These are phyloP conservation scores for Drosophila subquinaria DNA, from an alignment of 2,888 invertebrate genomes.

Conservation along the genomic window DNA sequence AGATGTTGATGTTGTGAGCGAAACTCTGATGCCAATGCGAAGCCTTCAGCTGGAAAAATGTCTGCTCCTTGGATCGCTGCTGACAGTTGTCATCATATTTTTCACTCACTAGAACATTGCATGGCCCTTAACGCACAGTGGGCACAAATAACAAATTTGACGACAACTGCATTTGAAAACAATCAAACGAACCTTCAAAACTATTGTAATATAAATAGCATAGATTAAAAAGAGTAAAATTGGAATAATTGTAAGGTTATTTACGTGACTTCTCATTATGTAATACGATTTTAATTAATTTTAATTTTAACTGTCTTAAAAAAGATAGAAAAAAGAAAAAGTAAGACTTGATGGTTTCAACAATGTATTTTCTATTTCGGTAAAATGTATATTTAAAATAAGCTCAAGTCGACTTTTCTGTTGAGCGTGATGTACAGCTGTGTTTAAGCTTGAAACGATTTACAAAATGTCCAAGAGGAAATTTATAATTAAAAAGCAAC, in stretches of 20 bases:
- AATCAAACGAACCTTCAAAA: not conserved
- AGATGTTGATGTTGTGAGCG: constrained; percentile 28
- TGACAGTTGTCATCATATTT: constrained; percentile 69
- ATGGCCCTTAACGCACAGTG: constrained; percentile 38
- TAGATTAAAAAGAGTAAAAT: not conserved
- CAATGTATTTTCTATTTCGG: not conserved
- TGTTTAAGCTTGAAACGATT: not conserved
- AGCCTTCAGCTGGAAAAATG: constrained; percentile 68
- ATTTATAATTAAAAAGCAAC: not conserved
- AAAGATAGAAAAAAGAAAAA: not conserved
- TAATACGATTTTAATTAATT: constrained; percentile 3
- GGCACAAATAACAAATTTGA: not conserved
- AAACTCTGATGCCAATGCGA: constrained; percentile 39
- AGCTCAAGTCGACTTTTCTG: not conserved
- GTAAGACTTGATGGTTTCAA: not conserved
- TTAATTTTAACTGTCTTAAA: not conserved
- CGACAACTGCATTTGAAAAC: not conserved
- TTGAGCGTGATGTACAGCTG: not conserved
- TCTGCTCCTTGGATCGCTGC: constrained; percentile 54
- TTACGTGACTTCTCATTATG: not conserved
- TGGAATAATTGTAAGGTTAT: not conserved
- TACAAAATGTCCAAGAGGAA: not conserved
- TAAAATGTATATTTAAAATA: not conserved
- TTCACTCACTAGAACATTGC: constrained; percentile 29
- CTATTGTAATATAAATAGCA: not conserved